Evolutionary conservation across 2,888 invertebrate genomes (phyloP).

Genomic region (Tetrapedia diversipes): DNA sequence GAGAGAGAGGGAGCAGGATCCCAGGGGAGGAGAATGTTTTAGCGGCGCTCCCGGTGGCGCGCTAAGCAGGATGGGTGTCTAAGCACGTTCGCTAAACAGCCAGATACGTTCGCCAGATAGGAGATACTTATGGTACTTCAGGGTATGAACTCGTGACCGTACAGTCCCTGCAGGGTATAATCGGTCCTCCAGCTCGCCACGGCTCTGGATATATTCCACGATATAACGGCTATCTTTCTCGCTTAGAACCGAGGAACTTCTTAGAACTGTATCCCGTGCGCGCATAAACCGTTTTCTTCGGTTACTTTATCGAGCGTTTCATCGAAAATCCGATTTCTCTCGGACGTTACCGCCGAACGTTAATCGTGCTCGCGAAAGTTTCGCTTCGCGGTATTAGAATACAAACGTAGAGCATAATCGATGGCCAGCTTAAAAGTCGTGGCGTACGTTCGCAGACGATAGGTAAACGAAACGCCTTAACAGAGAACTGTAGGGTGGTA

Average conservation of each 20-base stretch:
- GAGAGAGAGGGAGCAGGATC: not conserved
- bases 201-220: slow-evolving; percentile 52
- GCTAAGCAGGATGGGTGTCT: slow-evolving; percentile 67
- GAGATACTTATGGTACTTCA: slow-evolving; percentile 74
- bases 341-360: no score
- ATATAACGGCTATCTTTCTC: slow-evolving; percentile 57
- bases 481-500: no score
- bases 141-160: slow-evolving; percentile 74
- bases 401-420: no score
- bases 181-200: slow-evolving; percentile 47
- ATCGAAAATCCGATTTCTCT: no score
- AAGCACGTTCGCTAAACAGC: slow-evolving; percentile 77
- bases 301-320: not conserved
- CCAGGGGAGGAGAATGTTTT: slow-evolving; percentile 35
- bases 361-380: no score
- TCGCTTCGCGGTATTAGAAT: no score
- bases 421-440: no score
- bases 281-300: slow-evolving; percentile 16
- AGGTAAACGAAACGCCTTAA: no score
- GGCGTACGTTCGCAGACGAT: no score
- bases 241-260: slow-evolving; percentile 32
- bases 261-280: slow-evolving; percentile 27
- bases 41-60: slow-evolving; percentile 13
- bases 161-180: slow-evolving; percentile 59
- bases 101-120: slow-evolving; percentile 73